Evolutionary conservation across 2,113 vertebrate species (phyloP).

Genomic region (Noctilio leporinus): DNA sequence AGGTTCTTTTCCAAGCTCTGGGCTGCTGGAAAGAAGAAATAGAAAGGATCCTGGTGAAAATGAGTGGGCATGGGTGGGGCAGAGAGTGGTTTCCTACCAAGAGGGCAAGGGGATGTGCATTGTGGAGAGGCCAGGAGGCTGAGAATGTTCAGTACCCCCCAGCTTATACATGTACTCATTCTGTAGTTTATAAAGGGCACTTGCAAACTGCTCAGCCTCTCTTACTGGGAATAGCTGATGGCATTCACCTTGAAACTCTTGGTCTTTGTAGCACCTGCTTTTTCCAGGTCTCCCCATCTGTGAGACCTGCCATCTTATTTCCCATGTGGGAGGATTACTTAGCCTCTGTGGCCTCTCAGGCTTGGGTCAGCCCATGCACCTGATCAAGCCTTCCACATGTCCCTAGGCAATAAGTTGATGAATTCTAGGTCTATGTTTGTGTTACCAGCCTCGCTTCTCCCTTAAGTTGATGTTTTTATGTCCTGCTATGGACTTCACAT

Average conservation of each 20-base stretch:
- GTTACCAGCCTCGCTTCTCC: background rate
- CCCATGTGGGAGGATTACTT: background rate
- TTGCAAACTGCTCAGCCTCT: background rate
- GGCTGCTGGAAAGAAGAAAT: background rate
- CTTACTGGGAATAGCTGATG: background rate
- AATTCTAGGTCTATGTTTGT: background rate
- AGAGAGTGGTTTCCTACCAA: too few species aligned
- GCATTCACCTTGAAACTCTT: background rate
- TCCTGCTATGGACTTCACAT: background rate
- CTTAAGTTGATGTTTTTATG: background rate
- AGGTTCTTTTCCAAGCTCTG: background rate
- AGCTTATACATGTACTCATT: fast-evolving
- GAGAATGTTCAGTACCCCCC: fast-evolving
- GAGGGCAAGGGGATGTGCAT: too few species aligned
- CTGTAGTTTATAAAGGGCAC: background rate
- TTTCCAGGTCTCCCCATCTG: background rate
- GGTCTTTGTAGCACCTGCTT: background rate
- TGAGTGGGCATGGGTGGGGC: background rate
- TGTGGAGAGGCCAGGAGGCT: background rate
- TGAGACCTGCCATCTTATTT: background rate
- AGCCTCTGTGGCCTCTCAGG: background rate
- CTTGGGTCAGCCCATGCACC: too few species aligned
- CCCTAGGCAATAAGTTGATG: background rate
- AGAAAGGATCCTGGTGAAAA: background rate
- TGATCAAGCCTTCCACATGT: background rate